Base-by-base conservation (phyloP, 2,113 vertebrate genomes). In the Seriola aureovittata region DNA sequence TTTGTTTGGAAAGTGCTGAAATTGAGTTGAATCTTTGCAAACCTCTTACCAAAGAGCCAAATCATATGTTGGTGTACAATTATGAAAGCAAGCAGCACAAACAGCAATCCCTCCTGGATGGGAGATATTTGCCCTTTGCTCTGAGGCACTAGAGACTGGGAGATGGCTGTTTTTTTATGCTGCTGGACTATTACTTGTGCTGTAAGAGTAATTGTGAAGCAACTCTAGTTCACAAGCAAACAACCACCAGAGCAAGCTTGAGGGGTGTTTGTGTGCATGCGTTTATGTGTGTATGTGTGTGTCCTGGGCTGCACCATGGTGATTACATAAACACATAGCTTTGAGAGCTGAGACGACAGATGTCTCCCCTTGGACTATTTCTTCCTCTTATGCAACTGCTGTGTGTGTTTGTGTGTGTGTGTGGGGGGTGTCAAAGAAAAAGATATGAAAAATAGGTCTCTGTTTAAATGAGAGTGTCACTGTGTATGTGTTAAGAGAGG, bases 261-360 rank as follows among this genome's bases (percentile, higher is more conserved):
- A 52, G 57, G 58, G 21, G 29, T 38, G 57, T 64, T 3, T 46
- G 36, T 69, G 81, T 57, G 69, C 19, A 4, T 12, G 36, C 63
- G 70, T 42, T 13, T 40, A 13, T 74, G 21, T 52, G 44, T 13
- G 16, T 5, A n/a, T 55, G 66, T 63, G 67, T 57, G 59, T 52
- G 46, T 77, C 40, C 66, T 69, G 40, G 23, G 44, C 75, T 79
- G 78, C 78, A 84, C 75, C 71, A 79, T 73, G 68, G 88, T 70
- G 89, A 91, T 93, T 93, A 91, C 88, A 91, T 91, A 95, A 94
- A 93, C 87, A 90, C 78, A 90, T 48, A 87, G 82, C 78, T 87
- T 65, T 36, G 67, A 80, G 82, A 67, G 66, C 59, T 67, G 66
- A 86, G 72, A 88, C 44, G 71, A 88, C 92, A 93, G 93, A 90